Base-by-base conservation (phyloP, 2,888 invertebrate species). In the Petrolisthes manimaculis region DNA sequence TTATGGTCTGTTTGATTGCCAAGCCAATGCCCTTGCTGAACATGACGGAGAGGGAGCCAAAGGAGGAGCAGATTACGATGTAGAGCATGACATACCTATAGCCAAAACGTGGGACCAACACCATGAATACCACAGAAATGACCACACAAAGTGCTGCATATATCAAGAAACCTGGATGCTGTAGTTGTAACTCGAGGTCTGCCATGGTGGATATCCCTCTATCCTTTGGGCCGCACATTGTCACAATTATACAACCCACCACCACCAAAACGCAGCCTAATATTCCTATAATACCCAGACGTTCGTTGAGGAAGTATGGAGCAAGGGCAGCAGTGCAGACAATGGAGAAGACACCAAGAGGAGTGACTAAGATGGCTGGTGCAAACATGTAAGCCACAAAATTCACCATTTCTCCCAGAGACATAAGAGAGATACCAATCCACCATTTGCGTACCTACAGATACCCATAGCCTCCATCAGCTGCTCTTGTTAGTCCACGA, bases 321-420 rank as follows among this genome's bases (percentile, higher is more conserved):
- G 99, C 96, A 91, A 99, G 94, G 55, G 98, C 94, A 24, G 99
- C 96, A 53, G 98, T 96, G 74, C 99, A 96, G 85, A 99, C 95
- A 8, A 99, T 97, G 94, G 98, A 98, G 8, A 99, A 94, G 5
- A 98, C 98, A 85, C 99, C 99, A 75, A 99, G 94, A 0, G 99
- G 98, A 14, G 99, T 98, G 0, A 98, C 98, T 84, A 99, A 94
- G 0, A 98, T 97, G 24, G 99, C 99, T 9, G 99, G 99, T 18
- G 99, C 98, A 94, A 99, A 99, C 2, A 98, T 97, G 93, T 99
- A 99, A 0, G 99, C 99, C 54, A 96, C 95, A 93, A 99, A 98
- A 94, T 99, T 99, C 18, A 97, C 96, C 71, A 95, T 95, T 94
- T 99, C 99, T 81, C 99, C 99, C 91, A 97, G 93, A 9, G 96